phyloP scores from a whole-genome alignment of 2,113 vertebrate species.

The Fukomys damarensis region DNA sequence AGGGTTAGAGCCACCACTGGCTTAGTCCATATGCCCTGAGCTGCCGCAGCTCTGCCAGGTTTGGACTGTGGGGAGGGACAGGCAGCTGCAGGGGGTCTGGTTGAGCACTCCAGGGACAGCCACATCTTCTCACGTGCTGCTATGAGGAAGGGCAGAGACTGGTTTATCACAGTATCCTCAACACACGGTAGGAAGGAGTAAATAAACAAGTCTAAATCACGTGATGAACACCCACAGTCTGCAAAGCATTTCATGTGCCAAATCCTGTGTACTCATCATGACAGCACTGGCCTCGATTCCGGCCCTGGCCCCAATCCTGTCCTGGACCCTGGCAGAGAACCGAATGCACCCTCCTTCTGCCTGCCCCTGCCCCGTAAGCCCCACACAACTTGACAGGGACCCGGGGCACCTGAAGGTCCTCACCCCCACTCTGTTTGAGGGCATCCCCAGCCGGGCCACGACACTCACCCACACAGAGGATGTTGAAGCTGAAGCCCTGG shows the following conservation, averaged over 20 bases:
- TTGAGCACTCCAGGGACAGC: background rate
- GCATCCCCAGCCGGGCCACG: background rate
- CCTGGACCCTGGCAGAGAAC: slow-evolving; percentile 27
- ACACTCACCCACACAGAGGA: slow-evolving; percentile 98
- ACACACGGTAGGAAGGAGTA: background rate
- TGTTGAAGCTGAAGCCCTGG: slow-evolving; percentile 99
- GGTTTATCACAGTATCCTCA: background rate
- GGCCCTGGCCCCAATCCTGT: background rate
- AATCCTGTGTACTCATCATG: background rate
- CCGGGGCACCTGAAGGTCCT: background rate
- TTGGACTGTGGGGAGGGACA: background rate
- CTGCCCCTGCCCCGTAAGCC: background rate
- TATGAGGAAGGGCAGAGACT: background rate
- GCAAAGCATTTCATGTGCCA: background rate
- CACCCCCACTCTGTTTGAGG: background rate
- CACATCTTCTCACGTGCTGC: background rate
- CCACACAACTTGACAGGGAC: background rate
- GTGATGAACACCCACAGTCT: background rate
- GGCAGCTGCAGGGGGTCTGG: background rate
- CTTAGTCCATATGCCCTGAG: background rate
- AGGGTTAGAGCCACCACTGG: background rate
- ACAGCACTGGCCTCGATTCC: background rate
- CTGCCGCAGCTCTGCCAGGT: background rate
- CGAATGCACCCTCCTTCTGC: background rate
- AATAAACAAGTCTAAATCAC: slow-evolving; percentile 21